Percentiles rank a stretch among this genome's conserved stretches.
Evolutionary conservation across 2,888 invertebrate species (phyloP).

Genomic region (Amblyteles armatorius): DNA sequence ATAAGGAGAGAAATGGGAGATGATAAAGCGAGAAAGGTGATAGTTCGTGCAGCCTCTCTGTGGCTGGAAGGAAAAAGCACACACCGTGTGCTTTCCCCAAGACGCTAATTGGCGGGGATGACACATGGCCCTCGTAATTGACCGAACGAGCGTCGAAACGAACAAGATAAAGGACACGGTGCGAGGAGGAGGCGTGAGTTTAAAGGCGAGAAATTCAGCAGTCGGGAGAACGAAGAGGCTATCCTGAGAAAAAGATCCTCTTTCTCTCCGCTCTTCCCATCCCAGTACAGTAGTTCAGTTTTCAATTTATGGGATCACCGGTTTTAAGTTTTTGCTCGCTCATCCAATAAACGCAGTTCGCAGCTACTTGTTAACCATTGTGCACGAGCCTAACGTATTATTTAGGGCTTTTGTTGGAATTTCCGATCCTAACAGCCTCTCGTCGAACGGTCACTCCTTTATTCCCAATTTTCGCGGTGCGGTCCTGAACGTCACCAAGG

Average conservation of each 20-base stretch:
- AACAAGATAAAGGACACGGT: constrained; percentile 26
- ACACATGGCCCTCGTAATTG: constrained; percentile 83
- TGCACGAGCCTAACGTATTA: constrained; percentile 42
- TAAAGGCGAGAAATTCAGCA: constrained; percentile 26
- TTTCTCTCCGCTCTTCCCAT: background rate
- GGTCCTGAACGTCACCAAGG: constrained; percentile 35
- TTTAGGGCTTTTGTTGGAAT: constrained; percentile 35
- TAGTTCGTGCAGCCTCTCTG: constrained; percentile 22
- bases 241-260: constrained; percentile 26
- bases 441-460: constrained; percentile 57
- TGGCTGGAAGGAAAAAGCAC: constrained; percentile 49
- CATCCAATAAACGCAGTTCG: constrained; percentile 1
- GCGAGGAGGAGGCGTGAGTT: constrained; percentile 47
- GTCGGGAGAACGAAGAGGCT: constrained; percentile 16
- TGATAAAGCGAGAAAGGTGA: constrained; percentile 58
- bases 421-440: constrained; percentile 35
- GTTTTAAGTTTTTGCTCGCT: background rate
- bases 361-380: constrained; percentile 35
- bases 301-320: constrained; percentile 17
- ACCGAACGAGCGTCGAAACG: constrained; percentile 78
- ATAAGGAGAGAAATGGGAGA: constrained; percentile 49
- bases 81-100: constrained; percentile 73
- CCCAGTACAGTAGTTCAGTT: background rate
- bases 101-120: constrained; percentile 83
- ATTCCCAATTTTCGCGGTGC: constrained; percentile 60